A percentile compares a stretch with the other conserved stretches of the same genome.
Conservation (phyloP, 2,797 vertebrate genomes). For the Notamacropus eugenii region DNA sequence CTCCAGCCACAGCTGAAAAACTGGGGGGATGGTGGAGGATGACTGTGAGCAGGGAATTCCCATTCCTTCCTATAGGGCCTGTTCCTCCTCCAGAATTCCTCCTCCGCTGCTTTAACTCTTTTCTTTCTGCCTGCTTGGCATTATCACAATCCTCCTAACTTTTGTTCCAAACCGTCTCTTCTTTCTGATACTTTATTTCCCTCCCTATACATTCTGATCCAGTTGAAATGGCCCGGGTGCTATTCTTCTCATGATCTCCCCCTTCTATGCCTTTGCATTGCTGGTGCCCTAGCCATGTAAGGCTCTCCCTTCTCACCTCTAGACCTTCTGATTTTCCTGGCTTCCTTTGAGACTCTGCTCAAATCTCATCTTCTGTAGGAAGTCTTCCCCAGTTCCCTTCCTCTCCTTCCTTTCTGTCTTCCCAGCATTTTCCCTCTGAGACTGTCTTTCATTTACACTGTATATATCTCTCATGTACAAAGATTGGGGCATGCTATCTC, state of each 20-base stretch:
- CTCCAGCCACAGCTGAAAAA: constrained; percentile 18
- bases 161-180: background rate
- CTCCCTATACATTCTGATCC: background rate
- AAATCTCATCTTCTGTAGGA: background rate
- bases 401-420: background rate
- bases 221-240: background rate
- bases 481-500: background rate
- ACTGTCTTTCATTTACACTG: background rate
- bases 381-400: background rate
- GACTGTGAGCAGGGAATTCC: background rate
- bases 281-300: background rate
- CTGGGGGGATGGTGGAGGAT: background rate
- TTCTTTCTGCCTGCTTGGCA: background rate
- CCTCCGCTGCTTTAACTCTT: background rate
- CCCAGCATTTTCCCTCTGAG: background rate
- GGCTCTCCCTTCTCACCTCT: background rate
- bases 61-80: constrained; percentile 10
- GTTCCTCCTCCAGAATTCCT: background rate
- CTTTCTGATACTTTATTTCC: background rate
- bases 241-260: background rate
- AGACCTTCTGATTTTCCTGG: background rate
- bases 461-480: background rate
- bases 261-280: background rate
- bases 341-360: background rate
- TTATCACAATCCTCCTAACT: background rate